Evolutionary conservation across 1,140 invertebrate genomes (phyloP), one percentile per base, ranked within the genome.

Genomic region (Aphaenogaster ashmeadi): DNA sequence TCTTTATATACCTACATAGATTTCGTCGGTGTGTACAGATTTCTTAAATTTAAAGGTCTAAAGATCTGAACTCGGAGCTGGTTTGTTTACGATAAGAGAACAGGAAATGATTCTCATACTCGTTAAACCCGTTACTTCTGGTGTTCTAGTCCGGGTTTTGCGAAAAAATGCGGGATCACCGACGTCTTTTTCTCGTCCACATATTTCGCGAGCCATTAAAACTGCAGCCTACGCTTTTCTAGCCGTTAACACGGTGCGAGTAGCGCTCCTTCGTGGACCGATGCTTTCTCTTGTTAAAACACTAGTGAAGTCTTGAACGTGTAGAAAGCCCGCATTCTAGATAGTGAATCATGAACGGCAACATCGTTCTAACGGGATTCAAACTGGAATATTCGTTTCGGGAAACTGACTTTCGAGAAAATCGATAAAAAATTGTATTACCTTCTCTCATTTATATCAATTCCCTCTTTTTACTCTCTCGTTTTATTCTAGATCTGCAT

Each of bases 281-380:
- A 71, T 75, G 80, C 80, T 84, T 84, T 84, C 80, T 84, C 80
- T 84, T 75, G 69, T 75, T 84, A 84, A 84, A 84, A 84, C 69
- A 74, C 44, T 69, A 56, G 69, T 38, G 27, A 60, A 9, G 80
- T 75, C 54, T 60, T 8, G 80, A 44, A 44, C 52, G 54, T 18
- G 54, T 84, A 84, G 80, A 84, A 84, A 84, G 80, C 41, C 66
- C 1, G 13, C 52, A 47, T 84, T 75, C 69, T 84, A 60, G 69
- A n/a, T 38, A 83, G 66, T 72, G 9, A 56, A 33, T 21, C 33
- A 83, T 62, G 54, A 60, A 47, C 67, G 27, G 41, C 41, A 47
- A 2, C 11, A 64, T 78, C 58, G 36, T 21, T 77, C 50, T 21
- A 80, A 50, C 33, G 13, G 60, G 41, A 41, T 44, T 18, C 21